These are phyloP conservation scores for Mactra quadrangularis DNA, from an alignment of 1,140 invertebrate species.

Conservation along the genomic window DNA sequence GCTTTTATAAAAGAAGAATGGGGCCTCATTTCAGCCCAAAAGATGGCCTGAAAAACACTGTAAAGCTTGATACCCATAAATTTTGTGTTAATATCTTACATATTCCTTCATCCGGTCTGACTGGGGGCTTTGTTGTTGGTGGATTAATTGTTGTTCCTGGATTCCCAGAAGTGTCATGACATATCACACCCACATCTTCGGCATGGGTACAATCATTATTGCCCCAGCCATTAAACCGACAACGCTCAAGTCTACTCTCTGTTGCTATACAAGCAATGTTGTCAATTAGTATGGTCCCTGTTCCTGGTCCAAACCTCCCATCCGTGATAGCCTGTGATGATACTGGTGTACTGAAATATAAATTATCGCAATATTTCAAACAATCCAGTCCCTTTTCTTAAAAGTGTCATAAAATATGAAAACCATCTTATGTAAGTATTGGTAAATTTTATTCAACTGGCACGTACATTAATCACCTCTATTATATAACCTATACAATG, in stretches of 20 bases:
- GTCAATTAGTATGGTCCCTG: slow-evolving; percentile 33
- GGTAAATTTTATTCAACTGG: too few species aligned
- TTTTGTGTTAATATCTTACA: too few species aligned
- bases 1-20: too few species aligned
- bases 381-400: too few species aligned
- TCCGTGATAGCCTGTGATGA: neutral
- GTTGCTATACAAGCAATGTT: slow-evolving; percentile 33
- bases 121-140: slow-evolving; percentile 21
- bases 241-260: slow-evolving; percentile 6
- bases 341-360: neutral
- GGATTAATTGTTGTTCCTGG: neutral
- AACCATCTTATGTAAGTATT: neutral
- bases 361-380: too few species aligned
- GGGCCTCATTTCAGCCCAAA: too few species aligned
- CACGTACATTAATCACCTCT: too few species aligned
- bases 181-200: slow-evolving; percentile 50
- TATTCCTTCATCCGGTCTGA: slow-evolving; percentile 31
- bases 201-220: slow-evolving; percentile 18
- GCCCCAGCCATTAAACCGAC: slow-evolving; percentile 24
- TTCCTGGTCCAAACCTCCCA: slow-evolving; percentile 24
- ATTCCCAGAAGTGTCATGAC: neutral
- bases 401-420: neutral
- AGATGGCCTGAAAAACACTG: too few species aligned
- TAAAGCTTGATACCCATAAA: too few species aligned
- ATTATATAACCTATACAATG: too few species aligned